These are phyloP conservation scores for Pseudobourletiella spinata DNA, from an alignment of 1,140 invertebrate genomes.

Conservation along the genomic window DNA sequence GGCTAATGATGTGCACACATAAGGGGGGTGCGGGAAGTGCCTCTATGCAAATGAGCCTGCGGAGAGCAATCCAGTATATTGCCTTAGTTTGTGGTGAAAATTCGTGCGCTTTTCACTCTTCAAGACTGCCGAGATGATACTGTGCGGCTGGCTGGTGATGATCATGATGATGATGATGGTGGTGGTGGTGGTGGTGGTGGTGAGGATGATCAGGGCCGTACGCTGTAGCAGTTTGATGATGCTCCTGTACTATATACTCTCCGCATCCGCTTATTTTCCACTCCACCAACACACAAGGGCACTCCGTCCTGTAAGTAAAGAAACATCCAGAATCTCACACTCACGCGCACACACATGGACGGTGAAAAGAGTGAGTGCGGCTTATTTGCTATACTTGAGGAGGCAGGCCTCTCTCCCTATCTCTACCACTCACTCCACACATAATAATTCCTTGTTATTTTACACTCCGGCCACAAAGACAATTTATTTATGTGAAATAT, in stretches of 20 bases:
- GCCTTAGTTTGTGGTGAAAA: conserved; percentile 31
- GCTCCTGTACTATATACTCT: not conserved
- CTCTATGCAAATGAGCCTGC: conserved; percentile 28
- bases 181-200: not conserved
- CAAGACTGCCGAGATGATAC: conserved; percentile 17
- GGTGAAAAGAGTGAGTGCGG: too few relatives aligned
- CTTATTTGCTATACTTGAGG: too few relatives aligned
- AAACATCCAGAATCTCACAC: too few relatives aligned
- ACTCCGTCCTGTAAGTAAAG: too few relatives aligned
- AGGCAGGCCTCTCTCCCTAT: too few relatives aligned
- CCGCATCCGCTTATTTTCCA: not conserved
- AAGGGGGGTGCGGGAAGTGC: too few relatives aligned
- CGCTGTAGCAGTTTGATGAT: not conserved
- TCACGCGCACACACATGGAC: too few relatives aligned
- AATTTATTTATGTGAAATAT: conserved; percentile 2
- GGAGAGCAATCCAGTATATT: conserved; percentile 27
- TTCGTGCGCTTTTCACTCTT: conserved; percentile 22
- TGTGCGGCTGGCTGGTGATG: not conserved
- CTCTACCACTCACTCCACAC: too few relatives aligned
- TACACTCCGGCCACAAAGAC: not conserved
- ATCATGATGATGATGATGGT: not conserved
- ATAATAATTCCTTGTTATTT: conserved; percentile 9
- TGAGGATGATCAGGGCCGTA: too few relatives aligned
- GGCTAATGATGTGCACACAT: not conserved
- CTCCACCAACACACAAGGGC: not conserved